A percentile compares a stretch with the other conserved stretches of the same genome.
Conservation (phyloP, 1,140 invertebrate genomes). For the Tyrophagus putrescentiae region DNA sequence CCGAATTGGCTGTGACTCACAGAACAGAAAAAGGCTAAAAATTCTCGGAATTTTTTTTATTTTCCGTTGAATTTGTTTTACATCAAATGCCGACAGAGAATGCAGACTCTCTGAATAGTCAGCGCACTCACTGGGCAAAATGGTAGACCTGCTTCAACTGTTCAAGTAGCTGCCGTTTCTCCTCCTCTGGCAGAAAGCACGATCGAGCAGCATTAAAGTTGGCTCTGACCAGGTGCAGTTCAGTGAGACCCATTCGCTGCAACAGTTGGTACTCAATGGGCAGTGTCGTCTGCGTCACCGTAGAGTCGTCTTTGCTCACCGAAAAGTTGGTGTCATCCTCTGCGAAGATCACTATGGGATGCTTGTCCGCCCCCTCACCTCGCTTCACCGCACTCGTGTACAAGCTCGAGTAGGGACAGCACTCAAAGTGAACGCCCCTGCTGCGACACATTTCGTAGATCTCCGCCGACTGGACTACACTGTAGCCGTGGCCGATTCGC, state of each 20-base stretch:
- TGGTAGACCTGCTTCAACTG: constrained; percentile 29
- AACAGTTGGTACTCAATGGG: constrained; percentile 39
- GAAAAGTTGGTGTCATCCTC: constrained; percentile 45
- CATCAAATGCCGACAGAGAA: too few relatives aligned
- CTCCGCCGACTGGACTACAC: constrained; percentile 36
- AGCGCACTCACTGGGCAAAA: too few relatives aligned
- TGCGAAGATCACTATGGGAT: constrained; percentile 39
- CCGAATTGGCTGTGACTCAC: too few relatives aligned
- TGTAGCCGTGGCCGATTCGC: constrained; percentile 47
- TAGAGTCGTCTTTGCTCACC: constrained; percentile 46
- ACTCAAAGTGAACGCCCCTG: constrained; percentile 39
- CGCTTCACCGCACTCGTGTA: constrained; percentile 39
- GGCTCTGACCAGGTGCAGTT: constrained; percentile 37
- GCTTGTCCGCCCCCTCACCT: constrained; percentile 27
- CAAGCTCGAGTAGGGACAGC: constrained; percentile 44
- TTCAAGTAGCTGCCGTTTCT: constrained; percentile 36
- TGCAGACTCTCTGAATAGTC: too few relatives aligned
- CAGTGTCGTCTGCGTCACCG: constrained; percentile 38
- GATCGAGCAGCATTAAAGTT: constrained; percentile 40
- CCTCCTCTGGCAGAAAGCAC: constrained; percentile 36
- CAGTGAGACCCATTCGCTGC: constrained; percentile 37
- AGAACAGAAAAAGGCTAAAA: too few relatives aligned
- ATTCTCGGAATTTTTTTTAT: too few relatives aligned
- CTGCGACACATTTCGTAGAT: constrained; percentile 36
- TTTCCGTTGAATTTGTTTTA: too few relatives aligned